Conservation (phyloP, 2,113 vertebrate species). For the Prietella phreatophila region DNA sequence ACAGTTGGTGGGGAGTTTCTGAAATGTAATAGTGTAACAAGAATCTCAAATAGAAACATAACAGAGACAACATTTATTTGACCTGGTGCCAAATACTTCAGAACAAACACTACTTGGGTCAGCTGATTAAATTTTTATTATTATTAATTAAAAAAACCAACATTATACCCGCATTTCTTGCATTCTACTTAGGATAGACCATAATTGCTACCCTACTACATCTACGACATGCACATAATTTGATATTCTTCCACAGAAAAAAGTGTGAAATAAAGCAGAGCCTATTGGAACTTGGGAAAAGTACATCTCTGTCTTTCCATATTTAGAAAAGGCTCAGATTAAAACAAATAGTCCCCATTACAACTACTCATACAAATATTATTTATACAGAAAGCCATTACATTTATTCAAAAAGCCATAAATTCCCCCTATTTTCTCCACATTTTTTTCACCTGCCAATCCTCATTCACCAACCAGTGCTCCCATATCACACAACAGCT, state of each 20-base stretch:
- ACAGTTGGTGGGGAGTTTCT: slow-evolving; percentile 30
- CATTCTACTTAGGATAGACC: background rate
- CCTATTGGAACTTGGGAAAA: background rate
- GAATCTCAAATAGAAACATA: slow-evolving; percentile 11
- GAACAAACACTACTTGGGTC: background rate
- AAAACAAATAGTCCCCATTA: background rate
- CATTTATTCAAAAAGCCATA: no score
- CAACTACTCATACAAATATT: background rate
- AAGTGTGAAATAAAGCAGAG: background rate
- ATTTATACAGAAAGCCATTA: no score
- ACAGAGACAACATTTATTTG: background rate
- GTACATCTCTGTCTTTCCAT: background rate
- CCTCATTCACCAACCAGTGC: background rate
- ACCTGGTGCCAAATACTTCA: background rate
- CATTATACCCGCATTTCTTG: background rate
- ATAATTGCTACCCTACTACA: background rate
- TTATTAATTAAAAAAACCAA: background rate
- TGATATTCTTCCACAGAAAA: background rate
- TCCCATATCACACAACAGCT: slow-evolving; percentile 2
- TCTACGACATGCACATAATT: background rate
- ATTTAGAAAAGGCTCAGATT: background rate
- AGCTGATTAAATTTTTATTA: background rate
- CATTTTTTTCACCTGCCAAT: slow-evolving; percentile 3
- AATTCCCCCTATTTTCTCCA: background rate
- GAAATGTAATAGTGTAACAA: slow-evolving; percentile 12